phyloP scores from a whole-genome alignment of 2,888 invertebrate genomes.

The Rambutsinella grinnellia region DNA sequence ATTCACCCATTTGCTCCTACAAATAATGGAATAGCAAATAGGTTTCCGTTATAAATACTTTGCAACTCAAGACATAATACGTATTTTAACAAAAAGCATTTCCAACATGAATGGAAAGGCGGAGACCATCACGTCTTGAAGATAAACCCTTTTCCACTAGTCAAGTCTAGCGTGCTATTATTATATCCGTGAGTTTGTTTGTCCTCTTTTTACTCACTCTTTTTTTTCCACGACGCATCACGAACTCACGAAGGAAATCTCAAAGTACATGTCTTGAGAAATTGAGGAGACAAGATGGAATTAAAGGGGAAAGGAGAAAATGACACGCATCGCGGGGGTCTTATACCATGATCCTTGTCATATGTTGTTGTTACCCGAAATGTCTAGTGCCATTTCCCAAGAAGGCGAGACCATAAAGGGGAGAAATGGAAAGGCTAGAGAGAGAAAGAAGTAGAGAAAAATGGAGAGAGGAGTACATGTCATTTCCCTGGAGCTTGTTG shows the following conservation, averaged over 20 bases:
- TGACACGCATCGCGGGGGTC: conserved; percentile 51
- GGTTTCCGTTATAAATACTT: too few species aligned
- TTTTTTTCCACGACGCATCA: conserved; percentile 25
- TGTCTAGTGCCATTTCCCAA: conserved; percentile 42
- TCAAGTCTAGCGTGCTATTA: conserved; percentile 21
- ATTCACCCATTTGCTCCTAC: too few species aligned
- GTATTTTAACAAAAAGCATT: too few species aligned
- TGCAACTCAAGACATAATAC: too few species aligned
- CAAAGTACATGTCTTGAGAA: conserved; percentile 36
- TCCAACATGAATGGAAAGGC: too few species aligned
- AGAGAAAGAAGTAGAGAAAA: conserved; percentile 15
- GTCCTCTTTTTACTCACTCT: conserved; percentile 29
- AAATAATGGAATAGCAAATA: too few species aligned
- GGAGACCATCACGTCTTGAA: too few species aligned
- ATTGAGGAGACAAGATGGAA: conserved; percentile 36
- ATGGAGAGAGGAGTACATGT: conserved; percentile 37
- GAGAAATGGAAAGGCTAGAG: conserved; percentile 6
- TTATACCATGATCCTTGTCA: conserved; percentile 51
- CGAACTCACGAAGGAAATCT: conserved; percentile 45
- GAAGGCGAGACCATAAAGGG: too few species aligned
- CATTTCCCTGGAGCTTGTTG: conserved; percentile 48
- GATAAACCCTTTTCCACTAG: too few species aligned
- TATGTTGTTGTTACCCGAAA: conserved; percentile 50
- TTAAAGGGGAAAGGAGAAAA: conserved; percentile 42
- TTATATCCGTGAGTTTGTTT: conserved; percentile 43